Conservation (phyloP, 1,140 invertebrate species). For the Popillia japonica region DNA sequence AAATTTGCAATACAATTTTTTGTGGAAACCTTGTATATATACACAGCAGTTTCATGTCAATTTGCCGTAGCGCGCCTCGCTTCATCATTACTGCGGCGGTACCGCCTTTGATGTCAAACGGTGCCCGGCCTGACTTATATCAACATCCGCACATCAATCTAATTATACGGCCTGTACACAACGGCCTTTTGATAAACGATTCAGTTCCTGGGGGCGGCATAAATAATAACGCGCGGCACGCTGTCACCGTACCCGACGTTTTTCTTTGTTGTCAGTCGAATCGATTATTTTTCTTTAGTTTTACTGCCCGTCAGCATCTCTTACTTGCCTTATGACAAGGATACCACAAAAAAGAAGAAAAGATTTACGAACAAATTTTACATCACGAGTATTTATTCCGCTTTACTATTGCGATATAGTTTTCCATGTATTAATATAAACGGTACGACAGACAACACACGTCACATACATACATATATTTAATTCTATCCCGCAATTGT, state of each 20-base stretch:
- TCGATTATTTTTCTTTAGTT: slow-evolving; percentile 37
- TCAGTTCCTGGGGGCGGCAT: slow-evolving; percentile 49
- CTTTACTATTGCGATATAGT: neutral
- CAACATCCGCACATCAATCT: slow-evolving; percentile 56
- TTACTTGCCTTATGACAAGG: neutral
- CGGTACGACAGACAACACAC: neutral
- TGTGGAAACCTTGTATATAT: slow-evolving; percentile 40
- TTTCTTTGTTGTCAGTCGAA: slow-evolving; percentile 38
- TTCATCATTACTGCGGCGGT: slow-evolving; percentile 37
- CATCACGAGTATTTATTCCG: neutral
- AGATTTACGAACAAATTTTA: neutral
- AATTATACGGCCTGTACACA: slow-evolving; percentile 53
- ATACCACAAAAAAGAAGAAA: neutral
- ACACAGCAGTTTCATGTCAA: slow-evolving; percentile 47
- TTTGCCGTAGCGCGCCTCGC: slow-evolving; percentile 47
- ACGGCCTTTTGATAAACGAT: slow-evolving; percentile 51
- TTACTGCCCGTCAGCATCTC: slow-evolving; percentile 3
- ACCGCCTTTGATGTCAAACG: slow-evolving; percentile 51
- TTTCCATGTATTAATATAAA: neutral
- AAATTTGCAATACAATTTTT: neutral
- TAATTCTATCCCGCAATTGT: too few relatives aligned
- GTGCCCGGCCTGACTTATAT: slow-evolving; percentile 51
- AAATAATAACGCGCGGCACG: slow-evolving; percentile 46
- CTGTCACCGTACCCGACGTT: slow-evolving; percentile 43
- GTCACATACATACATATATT: neutral